Evolutionary conservation across 1,140 invertebrate genomes (phyloP).

Genomic region (Mylabris phalerata): DNA sequence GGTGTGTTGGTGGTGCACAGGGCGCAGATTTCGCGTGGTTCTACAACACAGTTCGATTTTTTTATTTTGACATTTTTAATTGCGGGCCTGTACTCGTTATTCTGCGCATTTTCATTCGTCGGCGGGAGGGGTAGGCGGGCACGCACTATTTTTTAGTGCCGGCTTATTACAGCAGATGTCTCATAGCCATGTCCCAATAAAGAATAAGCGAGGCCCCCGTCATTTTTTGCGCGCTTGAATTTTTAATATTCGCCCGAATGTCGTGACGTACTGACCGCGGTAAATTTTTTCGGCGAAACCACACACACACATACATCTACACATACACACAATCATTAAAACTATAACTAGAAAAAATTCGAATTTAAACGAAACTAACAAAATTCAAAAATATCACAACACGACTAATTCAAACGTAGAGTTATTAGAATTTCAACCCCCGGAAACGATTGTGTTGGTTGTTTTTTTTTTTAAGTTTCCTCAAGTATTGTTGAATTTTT

Average conservation of each 20-base stretch:
- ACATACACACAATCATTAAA: no score
- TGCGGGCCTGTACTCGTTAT: constrained; percentile 44
- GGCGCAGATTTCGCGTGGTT: constrained; percentile 13
- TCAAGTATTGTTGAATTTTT: no score
- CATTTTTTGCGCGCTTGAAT: constrained; percentile 43
- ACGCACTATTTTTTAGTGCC: constrained; percentile 46
- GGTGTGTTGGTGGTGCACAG: constrained; percentile 9
- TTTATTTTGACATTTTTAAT: constrained; percentile 46
- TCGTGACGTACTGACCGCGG: constrained; percentile 29
- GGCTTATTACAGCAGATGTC: constrained; percentile 46
- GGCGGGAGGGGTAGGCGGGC: constrained; percentile 37
- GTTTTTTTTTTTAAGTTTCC: no score
- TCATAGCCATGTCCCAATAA: constrained; percentile 46
- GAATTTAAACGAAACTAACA: no score
- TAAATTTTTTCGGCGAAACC: constrained; percentile 4
- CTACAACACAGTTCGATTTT: constrained; percentile 29
- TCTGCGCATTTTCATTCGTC: constrained; percentile 45
- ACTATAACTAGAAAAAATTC: no score
- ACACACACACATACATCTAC: no score
- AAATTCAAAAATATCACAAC: no score
- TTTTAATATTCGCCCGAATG: constrained; percentile 41
- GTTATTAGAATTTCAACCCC: no score
- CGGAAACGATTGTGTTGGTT: no score
- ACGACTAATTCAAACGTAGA: no score
- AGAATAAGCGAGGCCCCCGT: constrained; percentile 39